Conservation (phyloP, 2,797 vertebrate genomes). For the Sebastolobus altivelis region DNA sequence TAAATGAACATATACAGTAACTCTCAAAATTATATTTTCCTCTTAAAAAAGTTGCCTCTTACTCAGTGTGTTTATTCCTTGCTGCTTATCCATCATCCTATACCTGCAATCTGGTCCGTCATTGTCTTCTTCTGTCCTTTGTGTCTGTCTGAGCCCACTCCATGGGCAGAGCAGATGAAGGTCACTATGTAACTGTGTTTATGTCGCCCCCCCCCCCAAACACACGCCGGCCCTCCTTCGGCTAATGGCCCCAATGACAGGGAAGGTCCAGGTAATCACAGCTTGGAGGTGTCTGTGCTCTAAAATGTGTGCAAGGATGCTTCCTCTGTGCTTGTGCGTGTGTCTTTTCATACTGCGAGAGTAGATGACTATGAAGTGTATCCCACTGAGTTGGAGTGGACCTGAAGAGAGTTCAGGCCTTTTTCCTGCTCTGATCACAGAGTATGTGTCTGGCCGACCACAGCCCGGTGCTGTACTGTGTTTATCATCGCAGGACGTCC, state of each 20-base stretch:
- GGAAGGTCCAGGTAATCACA: conserved; percentile 73
- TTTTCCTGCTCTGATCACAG: conserved; percentile 61
- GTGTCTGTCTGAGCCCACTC: conserved; percentile 26
- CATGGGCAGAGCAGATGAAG: conserved; percentile 61
- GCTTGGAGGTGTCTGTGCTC: conserved; percentile 51
- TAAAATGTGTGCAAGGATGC: conserved; percentile 31
- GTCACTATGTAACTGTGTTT: conserved; percentile 61
- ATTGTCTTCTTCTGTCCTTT: conserved; percentile 48
- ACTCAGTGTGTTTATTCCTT: background rate
- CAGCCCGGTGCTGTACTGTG: conserved; percentile 47
- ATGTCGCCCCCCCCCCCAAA: conserved; percentile 27
- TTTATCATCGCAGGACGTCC: conserved; percentile 68
- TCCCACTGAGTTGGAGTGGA: conserved; percentile 68
- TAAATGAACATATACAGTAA: background rate
- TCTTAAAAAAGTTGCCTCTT: background rate
- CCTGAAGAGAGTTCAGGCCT: conserved; percentile 27
- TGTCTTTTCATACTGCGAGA: conserved; percentile 49
- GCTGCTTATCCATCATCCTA: conserved; percentile 4
- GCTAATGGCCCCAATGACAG: conserved; percentile 64
- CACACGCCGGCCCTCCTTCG: conserved; percentile 17
- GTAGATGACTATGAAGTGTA: conserved; percentile 51
- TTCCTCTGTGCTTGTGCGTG: conserved; percentile 16
- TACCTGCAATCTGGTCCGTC: conserved; percentile 11
- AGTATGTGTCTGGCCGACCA: conserved; percentile 38
- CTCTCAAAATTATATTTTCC: background rate